A percentile compares a stretch with the other conserved stretches of the same genome.
Evolutionary conservation across 2,113 vertebrate species (phyloP).

Genomic region (Lonchura striata): DNA sequence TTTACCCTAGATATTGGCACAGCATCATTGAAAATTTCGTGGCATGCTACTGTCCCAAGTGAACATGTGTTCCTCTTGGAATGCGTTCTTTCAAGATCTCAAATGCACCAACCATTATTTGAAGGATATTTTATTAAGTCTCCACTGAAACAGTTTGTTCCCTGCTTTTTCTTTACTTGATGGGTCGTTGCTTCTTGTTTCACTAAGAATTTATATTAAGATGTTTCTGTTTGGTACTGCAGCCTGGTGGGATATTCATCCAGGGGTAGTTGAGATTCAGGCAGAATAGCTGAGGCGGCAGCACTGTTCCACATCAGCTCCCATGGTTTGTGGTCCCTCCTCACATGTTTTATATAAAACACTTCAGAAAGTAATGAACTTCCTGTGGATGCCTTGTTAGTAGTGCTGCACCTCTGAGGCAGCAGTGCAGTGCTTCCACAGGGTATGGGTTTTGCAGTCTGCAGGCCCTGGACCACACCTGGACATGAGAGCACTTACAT

Average conservation of each 20-base stretch:
- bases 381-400: rapidly evolving
- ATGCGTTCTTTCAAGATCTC: not conserved
- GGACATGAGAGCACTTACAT: not conserved
- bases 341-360: rapidly evolving
- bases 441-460: not conserved
- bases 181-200: not conserved
- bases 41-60: not conserved
- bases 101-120: not conserved
- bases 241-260: rapidly evolving
- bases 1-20: not conserved
- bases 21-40: not conserved
- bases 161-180: not conserved
- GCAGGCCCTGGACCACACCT: not conserved
- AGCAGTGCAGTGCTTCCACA: not conserved
- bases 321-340: not conserved
- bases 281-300: not conserved
- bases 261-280: not conserved
- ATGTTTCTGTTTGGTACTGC: not conserved
- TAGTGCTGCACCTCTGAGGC: not conserved
- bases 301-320: not conserved
- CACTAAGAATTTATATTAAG: not conserved
- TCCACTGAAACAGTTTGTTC: not conserved
- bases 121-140: not conserved
- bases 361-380: not conserved
- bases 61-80: not conserved